phyloP scores from a whole-genome alignment of 2,888 invertebrate genomes.

The Iselma pallidipennis region DNA sequence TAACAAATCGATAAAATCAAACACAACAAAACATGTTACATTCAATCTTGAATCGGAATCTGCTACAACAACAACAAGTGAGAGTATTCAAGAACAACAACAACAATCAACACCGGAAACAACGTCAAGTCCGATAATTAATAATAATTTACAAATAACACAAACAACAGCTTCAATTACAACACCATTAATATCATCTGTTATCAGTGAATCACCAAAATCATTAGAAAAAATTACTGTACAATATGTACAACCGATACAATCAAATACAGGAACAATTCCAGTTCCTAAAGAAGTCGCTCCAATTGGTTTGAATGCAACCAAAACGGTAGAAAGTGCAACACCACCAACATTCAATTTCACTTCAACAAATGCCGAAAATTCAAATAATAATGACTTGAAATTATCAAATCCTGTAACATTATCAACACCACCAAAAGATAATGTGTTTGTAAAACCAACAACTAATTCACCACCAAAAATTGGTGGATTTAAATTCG shows the following conservation, averaged over 20 bases:
- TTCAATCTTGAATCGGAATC: slow-evolving; percentile 42
- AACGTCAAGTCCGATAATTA: slow-evolving; percentile 40
- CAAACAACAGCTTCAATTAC: slow-evolving; percentile 1
- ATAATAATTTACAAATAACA: not conserved
- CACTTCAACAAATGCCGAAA: not conserved
- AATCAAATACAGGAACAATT: not conserved
- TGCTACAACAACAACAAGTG: slow-evolving; percentile 31
- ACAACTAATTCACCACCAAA: not conserved
- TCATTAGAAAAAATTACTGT: not conserved
- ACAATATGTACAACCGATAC: too few relatives aligned
- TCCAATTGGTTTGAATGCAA: not conserved
- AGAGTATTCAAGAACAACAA: slow-evolving; percentile 9
- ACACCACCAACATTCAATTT: not conserved
- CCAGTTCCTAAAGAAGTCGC: not conserved
- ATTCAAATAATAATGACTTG: not conserved
- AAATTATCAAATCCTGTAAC: not conserved
- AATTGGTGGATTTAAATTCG: slow-evolving; percentile 19
- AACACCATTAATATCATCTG: not conserved
- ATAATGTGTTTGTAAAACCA: not conserved
- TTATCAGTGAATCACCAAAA: not conserved
- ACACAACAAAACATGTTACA: slow-evolving; percentile 30
- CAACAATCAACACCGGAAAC: slow-evolving; percentile 45
- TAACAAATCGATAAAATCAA: not conserved
- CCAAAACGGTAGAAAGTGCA: not conserved
- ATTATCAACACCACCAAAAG: not conserved